These are phyloP conservation scores for Gymnobelideus leadbeateri DNA, from an alignment of 2,113 vertebrate genomes.

Conservation along the genomic window DNA sequence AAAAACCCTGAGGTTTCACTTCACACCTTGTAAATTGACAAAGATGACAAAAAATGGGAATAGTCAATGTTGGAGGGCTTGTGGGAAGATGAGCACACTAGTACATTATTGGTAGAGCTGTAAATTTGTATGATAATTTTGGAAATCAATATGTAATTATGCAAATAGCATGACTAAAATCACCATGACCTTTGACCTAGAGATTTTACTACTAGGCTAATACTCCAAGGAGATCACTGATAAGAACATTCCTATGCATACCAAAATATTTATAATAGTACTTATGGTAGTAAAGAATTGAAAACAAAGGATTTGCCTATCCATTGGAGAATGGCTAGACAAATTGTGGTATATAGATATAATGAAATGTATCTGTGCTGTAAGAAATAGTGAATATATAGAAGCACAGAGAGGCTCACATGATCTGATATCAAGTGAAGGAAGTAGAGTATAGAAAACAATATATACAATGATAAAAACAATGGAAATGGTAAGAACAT, in stretches of 20 bases:
- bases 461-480: background rate
- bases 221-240: background rate
- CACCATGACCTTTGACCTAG: background rate
- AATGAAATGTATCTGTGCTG: background rate
- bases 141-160: background rate
- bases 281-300: background rate
- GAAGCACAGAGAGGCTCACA: background rate
- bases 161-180: background rate
- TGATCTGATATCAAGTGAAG: background rate
- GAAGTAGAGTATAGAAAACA: background rate
- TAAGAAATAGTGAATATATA: background rate
- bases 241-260: background rate
- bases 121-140: background rate
- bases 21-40: background rate
- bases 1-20: too few species aligned
- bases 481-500: background rate
- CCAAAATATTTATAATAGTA: background rate
- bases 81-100: background rate
- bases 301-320: background rate
- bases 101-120: background rate
- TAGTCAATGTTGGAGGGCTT: background rate
- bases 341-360: background rate
- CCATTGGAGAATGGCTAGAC: background rate
- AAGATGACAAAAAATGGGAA: background rate
- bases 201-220: background rate